Conservation (phyloP, 2,888 invertebrate genomes). For the Aradus depressus region DNA sequence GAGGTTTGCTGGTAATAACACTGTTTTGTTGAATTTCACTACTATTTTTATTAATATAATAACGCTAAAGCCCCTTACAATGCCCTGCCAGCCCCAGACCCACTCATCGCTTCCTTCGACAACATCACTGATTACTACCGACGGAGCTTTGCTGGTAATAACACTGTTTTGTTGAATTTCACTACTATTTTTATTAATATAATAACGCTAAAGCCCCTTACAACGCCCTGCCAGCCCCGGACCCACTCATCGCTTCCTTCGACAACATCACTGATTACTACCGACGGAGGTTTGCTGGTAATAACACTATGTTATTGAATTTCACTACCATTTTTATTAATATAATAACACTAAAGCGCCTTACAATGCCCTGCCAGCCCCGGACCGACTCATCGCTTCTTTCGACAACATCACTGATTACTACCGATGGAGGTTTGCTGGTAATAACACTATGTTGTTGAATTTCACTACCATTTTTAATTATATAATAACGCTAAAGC, state of each 20-base stretch:
- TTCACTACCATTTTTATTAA: no score
- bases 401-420: constrained; percentile 57
- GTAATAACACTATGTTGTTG: no score
- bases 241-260: constrained; percentile 53
- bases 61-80: not conserved
- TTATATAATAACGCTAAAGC: no score
- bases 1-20: constrained; percentile 72
- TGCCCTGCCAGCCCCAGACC: constrained; percentile 68
- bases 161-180: no score
- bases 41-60: no score
- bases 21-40: no score
- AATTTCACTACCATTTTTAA: no score
- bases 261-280: constrained; percentile 54
- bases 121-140: constrained; percentile 58
- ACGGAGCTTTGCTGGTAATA: constrained; percentile 68
- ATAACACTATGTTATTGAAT: no score
- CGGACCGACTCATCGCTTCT: constrained; percentile 52
- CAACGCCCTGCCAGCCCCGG: constrained; percentile 63
- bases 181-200: no score
- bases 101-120: constrained; percentile 50
- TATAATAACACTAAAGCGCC: no score
- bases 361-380: constrained; percentile 55
- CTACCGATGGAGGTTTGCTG: constrained; percentile 65
- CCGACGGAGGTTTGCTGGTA: constrained; percentile 70
- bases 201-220: not conserved